Base-by-base conservation (phyloP, 2,113 vertebrate genomes). In the Polypterus senegalus region DNA sequence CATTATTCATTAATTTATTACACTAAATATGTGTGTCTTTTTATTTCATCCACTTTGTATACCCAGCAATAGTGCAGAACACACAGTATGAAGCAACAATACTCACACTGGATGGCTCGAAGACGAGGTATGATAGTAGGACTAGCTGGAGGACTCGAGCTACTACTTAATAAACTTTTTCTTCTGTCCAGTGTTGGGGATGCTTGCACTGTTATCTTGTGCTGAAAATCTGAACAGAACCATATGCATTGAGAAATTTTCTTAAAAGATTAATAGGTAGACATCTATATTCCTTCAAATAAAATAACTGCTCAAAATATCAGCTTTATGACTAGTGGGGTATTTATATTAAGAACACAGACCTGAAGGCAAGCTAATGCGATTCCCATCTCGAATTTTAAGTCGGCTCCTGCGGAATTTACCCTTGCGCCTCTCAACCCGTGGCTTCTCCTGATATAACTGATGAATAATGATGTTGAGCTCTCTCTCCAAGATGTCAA, bases 401-500 rank as follows among this genome's bases (percentile, higher is more conserved):
- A 97, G 90, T 11, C 93, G 86, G 74, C 64, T 93, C 76, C 91
- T 91, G 64, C 90, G 83, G 79, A 98, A 97, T 74, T 95, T 97
- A 66, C 94, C 95, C 80, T 97, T 96, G 59, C 93, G 84, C 58
- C 91, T 89, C 79, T 93, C 94, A 67, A 97, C 93, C 0, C 84
- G 88, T 27, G 95, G 95, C 74, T 97, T 97, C 71, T 98, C 93
- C 79, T 92, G 92, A 82, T 94, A 96, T 58, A 98, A 85, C 77
- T 98, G 95, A 81, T 97, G 94, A 69, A 97, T 97, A 80, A 98
- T 97, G 75, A 97, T 91, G 75, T 97, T 94, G 66, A 98, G 91
- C 64, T 98, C 94, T 5, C 93, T 80, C 57, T 97, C 93, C 72
- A 98, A 80, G 71, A 98, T 95, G 75, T 96, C 93, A 47, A 98